Evolutionary conservation across 2,888 invertebrate species (phyloP).

Genomic region (Habroteleia sp.): DNA sequence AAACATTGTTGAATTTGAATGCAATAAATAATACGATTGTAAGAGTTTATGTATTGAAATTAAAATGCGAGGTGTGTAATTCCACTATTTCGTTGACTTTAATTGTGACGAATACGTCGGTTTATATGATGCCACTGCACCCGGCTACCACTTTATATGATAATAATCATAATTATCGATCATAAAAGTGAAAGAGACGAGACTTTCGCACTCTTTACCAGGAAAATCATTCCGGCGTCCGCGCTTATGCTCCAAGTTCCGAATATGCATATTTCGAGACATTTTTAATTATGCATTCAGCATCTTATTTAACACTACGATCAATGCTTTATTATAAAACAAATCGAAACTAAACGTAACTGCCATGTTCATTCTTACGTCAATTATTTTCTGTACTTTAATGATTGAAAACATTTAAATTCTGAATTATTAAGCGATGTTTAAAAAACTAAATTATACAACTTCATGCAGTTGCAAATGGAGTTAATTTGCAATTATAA

Average conservation of each 20-base stretch:
- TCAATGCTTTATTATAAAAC: too few relatives aligned
- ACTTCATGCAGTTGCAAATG: too few relatives aligned
- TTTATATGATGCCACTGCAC: constrained; percentile 15
- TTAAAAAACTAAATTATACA: too few relatives aligned
- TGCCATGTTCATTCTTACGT: too few relatives aligned
- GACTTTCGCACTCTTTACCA: constrained; percentile 51
- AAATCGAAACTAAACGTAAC: too few relatives aligned
- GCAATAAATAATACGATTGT: not conserved
- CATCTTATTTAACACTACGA: constrained; percentile 12
- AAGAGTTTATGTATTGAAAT: not conserved
- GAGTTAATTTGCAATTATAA: too few relatives aligned
- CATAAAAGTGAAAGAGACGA: constrained; percentile 60
- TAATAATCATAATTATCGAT: constrained; percentile 62
- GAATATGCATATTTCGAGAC: constrained; percentile 38
- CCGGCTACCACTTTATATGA: constrained; percentile 42
- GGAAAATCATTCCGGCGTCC: constrained; percentile 29
- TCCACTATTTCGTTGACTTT: constrained; percentile 21
- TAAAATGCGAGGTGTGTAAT: constrained; percentile 10
- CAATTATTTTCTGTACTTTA: too few relatives aligned
- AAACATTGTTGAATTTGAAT: too few relatives aligned
- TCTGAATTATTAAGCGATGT: too few relatives aligned
- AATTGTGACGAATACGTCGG: constrained; percentile 19
- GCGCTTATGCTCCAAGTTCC: constrained; percentile 19
- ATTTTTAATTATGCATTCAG: constrained; percentile 37
- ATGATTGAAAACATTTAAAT: too few relatives aligned